phyloP scores from a whole-genome alignment of 2,797 vertebrate genomes.

The Gallinago stenura region DNA sequence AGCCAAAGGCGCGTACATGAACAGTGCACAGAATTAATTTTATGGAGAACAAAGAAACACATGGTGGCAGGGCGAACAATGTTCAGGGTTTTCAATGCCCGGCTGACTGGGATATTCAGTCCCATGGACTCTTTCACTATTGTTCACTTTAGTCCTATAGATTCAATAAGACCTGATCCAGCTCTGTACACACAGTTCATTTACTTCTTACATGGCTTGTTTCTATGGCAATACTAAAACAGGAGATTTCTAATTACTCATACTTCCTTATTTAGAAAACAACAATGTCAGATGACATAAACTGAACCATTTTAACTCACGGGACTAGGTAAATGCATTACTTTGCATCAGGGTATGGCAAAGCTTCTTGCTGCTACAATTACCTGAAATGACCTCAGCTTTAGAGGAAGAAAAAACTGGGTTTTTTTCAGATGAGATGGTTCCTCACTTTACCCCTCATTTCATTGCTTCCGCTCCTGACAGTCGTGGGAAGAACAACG shows the following conservation, averaged over 20 bases:
- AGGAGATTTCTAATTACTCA: slow-evolving; percentile 58
- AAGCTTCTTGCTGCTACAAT: background rate
- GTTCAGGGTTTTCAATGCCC: background rate
- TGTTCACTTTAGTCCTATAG: background rate
- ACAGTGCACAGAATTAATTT: slow-evolving; percentile 28
- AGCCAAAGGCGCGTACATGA: background rate
- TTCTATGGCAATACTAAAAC: slow-evolving; percentile 65
- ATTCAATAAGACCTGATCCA: background rate
- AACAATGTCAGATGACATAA: background rate
- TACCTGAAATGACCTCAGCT: background rate
- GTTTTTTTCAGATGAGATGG: background rate
- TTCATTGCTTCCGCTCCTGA: background rate
- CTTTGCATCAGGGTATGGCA: background rate
- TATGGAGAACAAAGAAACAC: slow-evolving; percentile 71
- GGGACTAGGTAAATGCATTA: background rate
- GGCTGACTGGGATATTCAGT: background rate
- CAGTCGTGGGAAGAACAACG: background rate
- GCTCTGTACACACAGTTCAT: slow-evolving; percentile 2
- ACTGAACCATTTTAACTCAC: background rate
- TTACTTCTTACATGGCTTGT: slow-evolving; percentile 30
- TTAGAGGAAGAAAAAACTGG: background rate
- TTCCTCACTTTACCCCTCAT: background rate
- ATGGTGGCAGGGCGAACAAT: slow-evolving; percentile 12
- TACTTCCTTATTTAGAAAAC: slow-evolving; percentile 48
- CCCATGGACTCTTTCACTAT: background rate